Conservation (phyloP, 1,140 invertebrate species). For the Drosophila rhopaloa region DNA sequence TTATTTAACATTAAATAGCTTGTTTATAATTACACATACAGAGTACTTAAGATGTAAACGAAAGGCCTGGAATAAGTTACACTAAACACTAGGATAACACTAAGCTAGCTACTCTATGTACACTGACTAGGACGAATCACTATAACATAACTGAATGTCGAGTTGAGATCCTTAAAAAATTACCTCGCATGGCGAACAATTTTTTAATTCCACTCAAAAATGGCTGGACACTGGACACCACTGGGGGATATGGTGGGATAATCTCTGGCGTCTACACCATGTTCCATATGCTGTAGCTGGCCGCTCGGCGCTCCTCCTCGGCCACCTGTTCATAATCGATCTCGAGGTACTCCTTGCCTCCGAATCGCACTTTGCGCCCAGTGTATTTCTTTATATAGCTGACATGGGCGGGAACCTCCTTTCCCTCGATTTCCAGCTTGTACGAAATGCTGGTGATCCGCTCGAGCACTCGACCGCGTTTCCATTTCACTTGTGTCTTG, state of each 20-base stretch:
- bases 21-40: conserved; percentile 50
- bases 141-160: conserved; percentile 76
- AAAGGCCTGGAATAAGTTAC: conserved; percentile 72
- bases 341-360: conserved; percentile 81
- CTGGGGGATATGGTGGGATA: conserved; percentile 2
- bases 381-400: conserved; percentile 82
- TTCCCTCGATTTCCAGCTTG: conserved; percentile 76
- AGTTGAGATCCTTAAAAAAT: conserved; percentile 80
- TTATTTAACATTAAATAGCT: conserved; percentile 69
- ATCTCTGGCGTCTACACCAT: conserved; percentile 55
- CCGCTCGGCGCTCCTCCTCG: conserved; percentile 76
- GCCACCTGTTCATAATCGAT: conserved; percentile 82
- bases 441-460: conserved; percentile 83
- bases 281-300: conserved; percentile 84
- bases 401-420: conserved; percentile 76
- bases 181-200: conserved; percentile 24
- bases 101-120: conserved; percentile 20
- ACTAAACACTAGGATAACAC: conserved; percentile 68
- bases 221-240: conserved; percentile 40
- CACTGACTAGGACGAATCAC: conserved; percentile 46
- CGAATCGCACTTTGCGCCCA: conserved; percentile 77
- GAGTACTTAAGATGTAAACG: conserved; percentile 58
- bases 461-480: conserved; percentile 71
- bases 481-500: conserved; percentile 81
- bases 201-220: conserved; percentile 73